Percentiles rank a stretch among this genome's conserved stretches.
These are phyloP conservation scores for Hermetia illucens DNA, from an alignment of 1,140 invertebrate species.

Conservation along the genomic window DNA sequence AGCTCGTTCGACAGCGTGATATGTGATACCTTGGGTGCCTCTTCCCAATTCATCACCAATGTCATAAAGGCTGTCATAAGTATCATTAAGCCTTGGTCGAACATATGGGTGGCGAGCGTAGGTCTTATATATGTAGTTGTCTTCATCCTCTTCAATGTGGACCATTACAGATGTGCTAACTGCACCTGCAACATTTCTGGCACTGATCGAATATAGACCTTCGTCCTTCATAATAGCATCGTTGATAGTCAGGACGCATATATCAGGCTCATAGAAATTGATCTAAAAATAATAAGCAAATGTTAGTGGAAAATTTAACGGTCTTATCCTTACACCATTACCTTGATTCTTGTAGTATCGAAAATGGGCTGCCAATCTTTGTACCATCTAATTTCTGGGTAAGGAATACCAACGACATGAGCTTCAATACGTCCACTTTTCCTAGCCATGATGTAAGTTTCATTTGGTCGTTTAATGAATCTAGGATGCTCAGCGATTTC, in stretches of 20 bases:
- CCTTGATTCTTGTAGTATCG: slow-evolving; percentile 64
- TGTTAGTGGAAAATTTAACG: not conserved
- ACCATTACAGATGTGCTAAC: slow-evolving; percentile 81
- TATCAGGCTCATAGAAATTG: slow-evolving; percentile 69
- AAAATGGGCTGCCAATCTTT: slow-evolving; percentile 90
- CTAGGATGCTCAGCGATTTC: slow-evolving; percentile 83
- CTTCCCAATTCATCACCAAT: slow-evolving; percentile 87
- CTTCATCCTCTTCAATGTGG: slow-evolving; percentile 76
- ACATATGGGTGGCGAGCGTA: slow-evolving; percentile 46
- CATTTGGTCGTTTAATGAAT: slow-evolving; percentile 74
- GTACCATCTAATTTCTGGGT: slow-evolving; percentile 92
- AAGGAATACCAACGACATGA: slow-evolving; percentile 75
- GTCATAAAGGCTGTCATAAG: slow-evolving; percentile 75
- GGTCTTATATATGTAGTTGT: slow-evolving; percentile 53
- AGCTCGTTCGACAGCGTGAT: slow-evolving; percentile 71
- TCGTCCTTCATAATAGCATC: slow-evolving; percentile 81
- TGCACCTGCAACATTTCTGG: slow-evolving; percentile 82
- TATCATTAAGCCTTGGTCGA: slow-evolving; percentile 51
- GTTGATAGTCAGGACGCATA: slow-evolving; percentile 65
- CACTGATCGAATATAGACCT: slow-evolving; percentile 86
- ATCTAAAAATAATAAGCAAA: slow-evolving; percentile 38
- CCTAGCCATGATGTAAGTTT: slow-evolving; percentile 60
- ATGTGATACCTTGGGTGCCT: slow-evolving; percentile 77
- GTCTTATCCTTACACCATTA: slow-evolving; percentile 19
- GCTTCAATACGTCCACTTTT: slow-evolving; percentile 66